Evolutionary conservation across 1,140 invertebrate genomes (phyloP).

Genomic region (Euwallacea fornicatus): DNA sequence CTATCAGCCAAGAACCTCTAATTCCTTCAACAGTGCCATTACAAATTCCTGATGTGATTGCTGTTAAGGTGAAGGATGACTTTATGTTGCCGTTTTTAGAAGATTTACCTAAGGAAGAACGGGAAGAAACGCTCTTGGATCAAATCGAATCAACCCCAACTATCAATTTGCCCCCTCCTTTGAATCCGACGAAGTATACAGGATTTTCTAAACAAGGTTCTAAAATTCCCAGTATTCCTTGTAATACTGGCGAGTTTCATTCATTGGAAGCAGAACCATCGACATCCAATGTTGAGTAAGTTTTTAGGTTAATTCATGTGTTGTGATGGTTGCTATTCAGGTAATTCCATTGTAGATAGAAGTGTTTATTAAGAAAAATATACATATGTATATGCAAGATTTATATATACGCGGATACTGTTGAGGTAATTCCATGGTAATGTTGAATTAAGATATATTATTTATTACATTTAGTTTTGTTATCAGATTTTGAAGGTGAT

Average conservation of each 20-base stretch:
- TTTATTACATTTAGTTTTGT: too few relatives aligned
- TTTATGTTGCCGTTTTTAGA: slow-evolving; percentile 53
- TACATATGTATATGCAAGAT: too few relatives aligned
- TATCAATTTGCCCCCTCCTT: slow-evolving; percentile 61
- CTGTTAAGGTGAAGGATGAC: slow-evolving; percentile 45
- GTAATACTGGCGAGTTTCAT: slow-evolving; percentile 64
- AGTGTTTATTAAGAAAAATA: too few relatives aligned
- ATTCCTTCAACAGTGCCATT: slow-evolving; percentile 42
- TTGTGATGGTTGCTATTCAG: too few relatives aligned
- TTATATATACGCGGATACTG: too few relatives aligned
- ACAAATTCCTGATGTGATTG: slow-evolving; percentile 8
- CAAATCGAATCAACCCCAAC: slow-evolving; percentile 60
- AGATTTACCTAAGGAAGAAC: slow-evolving; percentile 53
- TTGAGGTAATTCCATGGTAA: too few relatives aligned
- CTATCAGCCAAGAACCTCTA: slow-evolving; percentile 45
- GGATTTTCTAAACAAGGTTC: slow-evolving; percentile 69
- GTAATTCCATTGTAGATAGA: too few relatives aligned
- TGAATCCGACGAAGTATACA: slow-evolving; percentile 63
- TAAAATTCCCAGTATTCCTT: slow-evolving; percentile 72
- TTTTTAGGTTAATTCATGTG: too few relatives aligned
- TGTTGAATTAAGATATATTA: too few relatives aligned
- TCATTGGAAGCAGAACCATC: slow-evolving; percentile 15
- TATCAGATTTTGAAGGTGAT: too few relatives aligned
- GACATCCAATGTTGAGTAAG: slow-evolving; percentile 50
- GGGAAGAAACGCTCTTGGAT: slow-evolving; percentile 61